Conservation (phyloP, 1,140 invertebrate genomes). For the Hyles vespertilio region DNA sequence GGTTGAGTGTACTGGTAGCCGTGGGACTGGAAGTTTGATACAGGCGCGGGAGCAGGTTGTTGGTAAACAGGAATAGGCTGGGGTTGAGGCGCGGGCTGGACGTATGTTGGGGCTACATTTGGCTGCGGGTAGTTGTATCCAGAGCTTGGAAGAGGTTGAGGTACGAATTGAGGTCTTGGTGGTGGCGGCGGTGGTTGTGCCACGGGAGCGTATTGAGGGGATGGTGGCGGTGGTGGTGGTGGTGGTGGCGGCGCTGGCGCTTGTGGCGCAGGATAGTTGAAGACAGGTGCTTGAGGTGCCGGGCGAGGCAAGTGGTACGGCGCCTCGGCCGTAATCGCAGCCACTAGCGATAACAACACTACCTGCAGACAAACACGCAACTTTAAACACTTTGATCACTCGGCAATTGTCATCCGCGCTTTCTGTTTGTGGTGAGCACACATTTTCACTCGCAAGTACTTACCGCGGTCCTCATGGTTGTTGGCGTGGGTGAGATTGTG, state of each 20-base stretch:
- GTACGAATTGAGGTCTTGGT: conserved; percentile 8
- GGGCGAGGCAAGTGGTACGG: conserved; percentile 58
- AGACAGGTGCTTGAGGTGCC: conserved; percentile 36
- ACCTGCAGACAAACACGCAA: conserved; percentile 42
- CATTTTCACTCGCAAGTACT: conserved; percentile 55
- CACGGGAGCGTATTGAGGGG: conserved; percentile 17
- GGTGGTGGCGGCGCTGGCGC: conserved; percentile 8
- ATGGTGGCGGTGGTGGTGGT: conserved; percentile 7
- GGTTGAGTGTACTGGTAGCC: conserved; percentile 8
- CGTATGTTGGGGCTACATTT: conserved; percentile 3
- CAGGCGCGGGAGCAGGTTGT: conserved; percentile 4
- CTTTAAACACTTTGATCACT: neutral
- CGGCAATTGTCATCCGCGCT: too few species aligned
- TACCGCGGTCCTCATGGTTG: conserved; percentile 62
- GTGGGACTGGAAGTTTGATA: conserved; percentile 4
- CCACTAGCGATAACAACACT: conserved; percentile 46
- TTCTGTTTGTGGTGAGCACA: conserved; percentile 16
- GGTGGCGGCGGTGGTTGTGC: conserved; percentile 10
- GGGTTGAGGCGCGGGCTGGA: conserved; percentile 15
- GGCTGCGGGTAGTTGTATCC: conserved; percentile 6
- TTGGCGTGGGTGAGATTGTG: conserved; percentile 37
- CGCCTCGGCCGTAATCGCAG: conserved; percentile 48
- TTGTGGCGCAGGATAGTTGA: conserved; percentile 33
- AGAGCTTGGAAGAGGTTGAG: conserved; percentile 6
- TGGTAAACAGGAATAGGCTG: conserved; percentile 10